Conservation (phyloP, 2,888 invertebrate species). For the Drosophila hamatofila region DNA sequence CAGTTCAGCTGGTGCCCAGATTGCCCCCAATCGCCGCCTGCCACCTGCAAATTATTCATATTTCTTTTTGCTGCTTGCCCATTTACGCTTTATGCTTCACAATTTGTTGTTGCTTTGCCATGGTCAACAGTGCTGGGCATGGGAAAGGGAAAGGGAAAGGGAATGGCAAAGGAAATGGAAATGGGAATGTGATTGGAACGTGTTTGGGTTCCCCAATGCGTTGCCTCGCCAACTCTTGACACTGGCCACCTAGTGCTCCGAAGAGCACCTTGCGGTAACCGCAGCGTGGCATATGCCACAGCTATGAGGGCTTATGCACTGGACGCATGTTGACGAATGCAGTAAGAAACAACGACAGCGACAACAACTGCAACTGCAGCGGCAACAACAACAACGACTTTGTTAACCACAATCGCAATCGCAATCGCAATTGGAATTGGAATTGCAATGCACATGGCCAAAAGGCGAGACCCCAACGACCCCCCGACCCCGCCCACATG, state of each 20-base stretch:
- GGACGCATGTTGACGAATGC: conserved; percentile 33
- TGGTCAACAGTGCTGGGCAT: neutral
- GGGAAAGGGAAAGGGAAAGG: neutral
- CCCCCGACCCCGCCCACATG: conserved; percentile 15
- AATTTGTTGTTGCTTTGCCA: conserved; percentile 42
- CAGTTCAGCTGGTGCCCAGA: neutral
- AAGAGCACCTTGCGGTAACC: conserved; percentile 29
- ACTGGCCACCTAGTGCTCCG: conserved; percentile 24
- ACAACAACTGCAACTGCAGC: conserved; percentile 16
- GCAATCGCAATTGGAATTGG: conserved; percentile 42
- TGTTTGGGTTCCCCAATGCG: conserved; percentile 41
- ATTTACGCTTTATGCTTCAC: conserved; percentile 45
- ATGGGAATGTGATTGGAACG: conserved; percentile 17
- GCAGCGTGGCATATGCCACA: conserved; percentile 11
- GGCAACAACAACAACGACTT: conserved; percentile 27
- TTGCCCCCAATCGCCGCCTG: neutral
- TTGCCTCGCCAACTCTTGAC: conserved; percentile 3
- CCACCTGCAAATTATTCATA: conserved; percentile 55
- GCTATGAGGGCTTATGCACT: conserved; percentile 25
- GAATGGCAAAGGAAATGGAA: neutral
- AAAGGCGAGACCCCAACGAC: conserved; percentile 2
- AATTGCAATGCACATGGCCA: conserved; percentile 30
- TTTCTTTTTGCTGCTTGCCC: conserved; percentile 30
- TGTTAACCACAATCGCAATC: conserved; percentile 57
- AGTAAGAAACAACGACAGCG: conserved; percentile 8